Evolutionary conservation across 2,888 invertebrate species (phyloP).

Genomic region (Apotomis capreana): DNA sequence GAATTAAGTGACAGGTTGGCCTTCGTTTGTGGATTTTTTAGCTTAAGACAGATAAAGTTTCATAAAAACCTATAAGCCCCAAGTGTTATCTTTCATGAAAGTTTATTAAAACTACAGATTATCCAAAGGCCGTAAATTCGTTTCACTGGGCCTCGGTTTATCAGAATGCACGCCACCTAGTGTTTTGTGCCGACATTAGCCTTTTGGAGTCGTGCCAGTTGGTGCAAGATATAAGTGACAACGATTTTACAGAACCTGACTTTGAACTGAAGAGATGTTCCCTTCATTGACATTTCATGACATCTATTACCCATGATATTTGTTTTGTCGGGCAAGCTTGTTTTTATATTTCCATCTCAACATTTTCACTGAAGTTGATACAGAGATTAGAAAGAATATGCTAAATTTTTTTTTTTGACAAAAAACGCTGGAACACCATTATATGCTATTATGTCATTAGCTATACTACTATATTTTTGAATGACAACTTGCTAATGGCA

Average conservation of each 20-base stretch:
- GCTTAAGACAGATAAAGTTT: not conserved
- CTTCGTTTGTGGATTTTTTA: not conserved
- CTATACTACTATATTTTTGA: too few species aligned
- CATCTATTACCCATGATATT: too few species aligned
- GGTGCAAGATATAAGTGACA: constrained; percentile 48
- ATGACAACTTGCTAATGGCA: too few species aligned
- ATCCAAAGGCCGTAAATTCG: constrained; percentile 36
- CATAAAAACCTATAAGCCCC: not conserved
- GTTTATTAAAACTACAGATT: constrained; percentile 23
- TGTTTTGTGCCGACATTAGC: constrained; percentile 47
- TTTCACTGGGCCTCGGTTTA: constrained; percentile 48
- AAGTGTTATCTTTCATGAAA: not conserved
- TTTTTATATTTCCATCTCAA: too few species aligned
- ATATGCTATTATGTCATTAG: too few species aligned
- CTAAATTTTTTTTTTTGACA: too few species aligned
- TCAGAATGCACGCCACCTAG: constrained; percentile 50
- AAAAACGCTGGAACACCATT: too few species aligned
- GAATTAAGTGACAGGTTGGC: too few species aligned
- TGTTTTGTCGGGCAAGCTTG: too few species aligned
- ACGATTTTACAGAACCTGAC: constrained; percentile 33
- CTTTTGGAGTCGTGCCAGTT: constrained; percentile 55
- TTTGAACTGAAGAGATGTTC: not conserved
- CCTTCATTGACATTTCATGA: too few species aligned
- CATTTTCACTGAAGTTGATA: too few species aligned
- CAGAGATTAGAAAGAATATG: too few species aligned